Conservation (phyloP, 2,888 invertebrate species). For the Chloroclysta siterata region DNA sequence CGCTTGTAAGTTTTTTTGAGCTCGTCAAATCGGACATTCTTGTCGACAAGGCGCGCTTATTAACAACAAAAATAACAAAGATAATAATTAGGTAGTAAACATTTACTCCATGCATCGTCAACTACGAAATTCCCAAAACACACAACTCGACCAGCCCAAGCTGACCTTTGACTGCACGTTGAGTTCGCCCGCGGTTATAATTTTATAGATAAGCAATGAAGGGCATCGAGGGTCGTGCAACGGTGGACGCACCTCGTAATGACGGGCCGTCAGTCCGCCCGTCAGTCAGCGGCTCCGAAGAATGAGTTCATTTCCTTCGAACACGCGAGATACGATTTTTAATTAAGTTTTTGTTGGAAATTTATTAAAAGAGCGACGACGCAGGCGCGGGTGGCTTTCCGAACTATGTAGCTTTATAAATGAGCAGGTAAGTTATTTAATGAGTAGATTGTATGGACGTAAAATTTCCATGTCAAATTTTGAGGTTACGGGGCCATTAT, state of each 20-base stretch:
- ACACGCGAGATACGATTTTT: constrained; percentile 83
- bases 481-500: constrained; percentile 59
- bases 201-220: constrained; percentile 53
- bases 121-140: constrained; percentile 74
- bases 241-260: constrained; percentile 68
- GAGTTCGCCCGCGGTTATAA: constrained; percentile 57
- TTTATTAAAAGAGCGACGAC: constrained; percentile 74
- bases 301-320: constrained; percentile 85
- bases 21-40: constrained; percentile 43
- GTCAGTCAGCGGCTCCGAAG: constrained; percentile 80
- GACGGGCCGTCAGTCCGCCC: constrained; percentile 77
- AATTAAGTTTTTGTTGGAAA: constrained; percentile 85
- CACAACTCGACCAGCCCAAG: constrained; percentile 60
- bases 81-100: constrained; percentile 77
- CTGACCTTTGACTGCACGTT: constrained; percentile 64
- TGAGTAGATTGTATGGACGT: constrained; percentile 60
- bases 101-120: constrained; percentile 71
- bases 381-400: constrained; percentile 64
- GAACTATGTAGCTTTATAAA: constrained; percentile 51
- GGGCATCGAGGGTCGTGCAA: constrained; percentile 59
- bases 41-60: constrained; percentile 52
- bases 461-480: constrained; percentile 54
- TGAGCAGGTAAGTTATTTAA: constrained; percentile 63
- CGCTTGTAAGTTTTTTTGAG: constrained; percentile 19
- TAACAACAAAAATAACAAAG: constrained; percentile 59